phyloP scores from a whole-genome alignment of 2,113 vertebrate genomes.

The Entelurus aequoreus region DNA sequence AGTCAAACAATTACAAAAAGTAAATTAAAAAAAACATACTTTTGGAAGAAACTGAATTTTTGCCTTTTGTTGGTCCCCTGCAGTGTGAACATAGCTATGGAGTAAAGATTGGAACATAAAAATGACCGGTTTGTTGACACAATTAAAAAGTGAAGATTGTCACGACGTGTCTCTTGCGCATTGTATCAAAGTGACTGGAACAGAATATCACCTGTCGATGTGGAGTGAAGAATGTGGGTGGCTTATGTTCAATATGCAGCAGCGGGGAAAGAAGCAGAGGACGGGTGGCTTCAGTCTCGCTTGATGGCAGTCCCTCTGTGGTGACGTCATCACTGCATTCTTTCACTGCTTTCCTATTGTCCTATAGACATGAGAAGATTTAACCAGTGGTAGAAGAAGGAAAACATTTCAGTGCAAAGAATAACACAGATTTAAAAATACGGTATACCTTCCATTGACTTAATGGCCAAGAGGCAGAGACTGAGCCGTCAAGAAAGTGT shows the following conservation, averaged over 20 bases:
- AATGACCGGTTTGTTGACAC: no score
- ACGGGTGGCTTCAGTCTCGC: slow-evolving; percentile 9
- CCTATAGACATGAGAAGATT: slow-evolving; percentile 21
- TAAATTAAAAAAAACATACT: no score
- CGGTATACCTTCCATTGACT: background rate
- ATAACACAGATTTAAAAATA: background rate
- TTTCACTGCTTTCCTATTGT: background rate
- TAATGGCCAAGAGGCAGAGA: slow-evolving; percentile 6
- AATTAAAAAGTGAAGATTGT: no score
- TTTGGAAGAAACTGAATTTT: no score
- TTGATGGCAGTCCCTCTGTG: background rate
- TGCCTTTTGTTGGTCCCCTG: no score
- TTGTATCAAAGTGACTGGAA: background rate
- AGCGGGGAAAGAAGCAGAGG: slow-evolving; percentile 12
- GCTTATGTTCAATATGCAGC: background rate
- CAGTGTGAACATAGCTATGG: no score
- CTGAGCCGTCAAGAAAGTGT: slow-evolving; percentile 25
- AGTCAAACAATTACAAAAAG: no score
- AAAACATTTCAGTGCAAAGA: background rate
- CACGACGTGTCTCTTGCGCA: no score
- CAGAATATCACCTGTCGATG: slow-evolving; percentile 24
- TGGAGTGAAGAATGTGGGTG: background rate
- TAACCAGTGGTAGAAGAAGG: no score
- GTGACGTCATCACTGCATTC: background rate
- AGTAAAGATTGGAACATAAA: no score